phyloP scores from a whole-genome alignment of 2,113 vertebrate species.

The Vanacampus margaritifer region DNA sequence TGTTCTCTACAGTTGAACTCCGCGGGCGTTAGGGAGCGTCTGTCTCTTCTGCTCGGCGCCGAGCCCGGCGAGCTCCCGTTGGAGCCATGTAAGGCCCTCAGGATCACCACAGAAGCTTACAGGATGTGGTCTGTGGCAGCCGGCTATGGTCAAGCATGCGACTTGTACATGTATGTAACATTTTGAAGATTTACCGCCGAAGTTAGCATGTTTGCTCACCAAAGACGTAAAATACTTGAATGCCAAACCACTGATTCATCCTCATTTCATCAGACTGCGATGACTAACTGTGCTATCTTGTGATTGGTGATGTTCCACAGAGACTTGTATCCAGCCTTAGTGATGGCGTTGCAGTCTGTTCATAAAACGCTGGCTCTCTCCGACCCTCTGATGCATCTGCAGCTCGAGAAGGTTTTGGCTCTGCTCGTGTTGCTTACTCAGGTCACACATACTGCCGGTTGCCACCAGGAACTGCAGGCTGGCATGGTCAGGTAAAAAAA shows the following conservation, averaged over 20 bases:
- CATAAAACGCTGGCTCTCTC: conserved; percentile 48
- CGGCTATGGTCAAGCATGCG: conserved; percentile 83
- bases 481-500: conserved; percentile 72
- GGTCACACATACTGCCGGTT: conserved; percentile 82
- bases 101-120: conserved; percentile 80
- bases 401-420: conserved; percentile 75
- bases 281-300: not conserved
- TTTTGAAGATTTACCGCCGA: not conserved
- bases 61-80: conserved; percentile 81
- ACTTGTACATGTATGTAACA: conserved; percentile 81
- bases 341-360: conserved; percentile 77
- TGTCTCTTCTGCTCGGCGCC: conserved; percentile 81
- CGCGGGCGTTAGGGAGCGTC: conserved; percentile 75
- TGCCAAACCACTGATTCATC: not conserved
- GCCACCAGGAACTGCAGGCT: conserved; percentile 72
- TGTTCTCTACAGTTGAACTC: conserved; percentile 68
- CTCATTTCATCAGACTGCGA: not conserved
- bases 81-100: conserved; percentile 76
- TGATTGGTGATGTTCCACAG: conserved; percentile 55
- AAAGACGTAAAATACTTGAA: not conserved
- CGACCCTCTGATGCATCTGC: conserved; percentile 48
- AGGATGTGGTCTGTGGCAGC: conserved; percentile 87
- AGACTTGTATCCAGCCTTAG: conserved; percentile 87
- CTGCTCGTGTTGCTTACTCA: conserved; percentile 81
- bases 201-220: not conserved